Base-by-base conservation (phyloP, 2,888 invertebrate genomes). In the Unio delphinus region DNA sequence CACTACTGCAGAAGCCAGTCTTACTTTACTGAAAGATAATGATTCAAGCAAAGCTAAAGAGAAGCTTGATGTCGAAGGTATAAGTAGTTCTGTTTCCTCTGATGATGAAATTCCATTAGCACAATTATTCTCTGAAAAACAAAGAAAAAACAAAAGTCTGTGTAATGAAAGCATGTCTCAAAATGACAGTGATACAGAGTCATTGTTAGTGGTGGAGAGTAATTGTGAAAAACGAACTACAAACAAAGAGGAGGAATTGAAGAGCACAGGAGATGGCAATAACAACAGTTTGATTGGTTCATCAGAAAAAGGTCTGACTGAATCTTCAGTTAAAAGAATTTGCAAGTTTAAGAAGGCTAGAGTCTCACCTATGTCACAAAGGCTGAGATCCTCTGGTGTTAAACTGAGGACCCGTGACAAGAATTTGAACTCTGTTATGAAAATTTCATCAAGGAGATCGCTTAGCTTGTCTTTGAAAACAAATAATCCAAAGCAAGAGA, bases 331-430 rank as follows among this genome's bases (percentile, higher is more conserved):
- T 45, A 15, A 45, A 45, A 45, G 3, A 45, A 45, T 11, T 45
- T 15, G 11, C 45, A 64, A 61, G 28, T 17, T 61, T n/a, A 30
- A 18, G 30, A 54, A 61, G 2, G 64, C 57, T 23, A 72, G 69
- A 69, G 66, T 60, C n/a, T 74, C 74, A 26, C 74, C 74, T 7
- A 60, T 72, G 55, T 66, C 69, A 17, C 60, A 61, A 5, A 67
- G 68, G 54, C 23, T 72, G 55, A 34, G 72, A 54, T 74, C 74
- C 6, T 69, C 69, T 6, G 65, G 67, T 15, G 45, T 58, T 54
- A 64, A 56, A 1, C 57, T 73, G 20, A 69, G 73, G n/a, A 69
- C 67, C 20, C 58, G 67, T 30, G 66, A 67, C 15, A 71, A 61
- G 55, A 28, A 11, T 45, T 45, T 45, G 45, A 45, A 15, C 45